Conservation (phyloP, 2,797 vertebrate species). For the Gymnodraco acuticeps region DNA sequence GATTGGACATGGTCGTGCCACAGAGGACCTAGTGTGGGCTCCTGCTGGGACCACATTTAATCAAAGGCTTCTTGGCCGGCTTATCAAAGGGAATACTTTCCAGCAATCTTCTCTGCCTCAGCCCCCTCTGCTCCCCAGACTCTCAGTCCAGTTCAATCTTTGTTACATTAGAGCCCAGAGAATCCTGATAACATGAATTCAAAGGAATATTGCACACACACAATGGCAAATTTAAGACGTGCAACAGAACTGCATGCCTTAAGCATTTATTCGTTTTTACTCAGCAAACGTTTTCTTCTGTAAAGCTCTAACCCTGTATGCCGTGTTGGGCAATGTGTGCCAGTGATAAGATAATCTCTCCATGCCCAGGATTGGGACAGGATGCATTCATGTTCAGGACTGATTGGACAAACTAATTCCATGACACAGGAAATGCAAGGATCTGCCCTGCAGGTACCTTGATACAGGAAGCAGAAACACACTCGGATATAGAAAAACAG, state of each 20-base stretch:
- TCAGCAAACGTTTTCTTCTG: constrained; percentile 1
- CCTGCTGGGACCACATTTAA: constrained; percentile 79
- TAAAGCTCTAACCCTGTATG: background rate
- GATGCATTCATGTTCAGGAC: constrained; percentile 19
- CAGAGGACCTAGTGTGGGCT: constrained; percentile 82
- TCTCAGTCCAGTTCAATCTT: constrained; percentile 50
- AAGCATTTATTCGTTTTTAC: background rate
- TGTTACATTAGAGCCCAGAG: constrained; percentile 53
- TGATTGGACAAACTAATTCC: constrained; percentile 6
- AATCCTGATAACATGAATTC: constrained; percentile 43
- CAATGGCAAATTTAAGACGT: constrained; percentile 16
- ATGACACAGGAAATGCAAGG: constrained; percentile 34
- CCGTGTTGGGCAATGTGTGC: constrained; percentile 1
- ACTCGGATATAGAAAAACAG: background rate
- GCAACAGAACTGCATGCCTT: background rate
- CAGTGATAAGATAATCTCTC: constrained; percentile 32
- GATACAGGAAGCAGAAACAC: constrained; percentile 12
- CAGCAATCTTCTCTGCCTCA: constrained; percentile 76
- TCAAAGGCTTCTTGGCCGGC: constrained; percentile 81
- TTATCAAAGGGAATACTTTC: constrained; percentile 85
- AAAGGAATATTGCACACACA: constrained; percentile 21
- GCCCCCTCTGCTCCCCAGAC: constrained; percentile 65
- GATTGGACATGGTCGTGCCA: constrained; percentile 79
- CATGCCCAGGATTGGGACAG: constrained; percentile 3
- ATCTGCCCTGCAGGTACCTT: constrained; percentile 21